Evolutionary conservation across 2,797 vertebrate genomes (phyloP), one percentile per base, ranked within the genome.

Genomic region (Cryptoprocta ferox): DNA sequence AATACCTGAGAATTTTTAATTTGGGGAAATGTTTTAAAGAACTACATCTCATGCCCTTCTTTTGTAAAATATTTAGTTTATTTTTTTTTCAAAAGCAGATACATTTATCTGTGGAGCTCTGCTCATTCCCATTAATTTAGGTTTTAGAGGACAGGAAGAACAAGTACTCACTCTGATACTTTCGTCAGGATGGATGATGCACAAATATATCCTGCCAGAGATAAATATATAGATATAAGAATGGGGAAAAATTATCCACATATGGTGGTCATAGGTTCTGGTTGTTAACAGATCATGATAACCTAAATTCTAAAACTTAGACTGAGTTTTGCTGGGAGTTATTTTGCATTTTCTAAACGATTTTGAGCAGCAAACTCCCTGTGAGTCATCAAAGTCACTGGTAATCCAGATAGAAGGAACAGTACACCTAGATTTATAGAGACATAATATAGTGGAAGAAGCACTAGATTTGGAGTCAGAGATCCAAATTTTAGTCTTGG

Each of bases 191-290:
- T 91, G 96, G 98, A 98, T 93, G 98, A 97, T 96, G 98, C 98
- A 97, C 98, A 98, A 35, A 98, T 97, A 98, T 98, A 98, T 68
- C 98, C 99, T 99, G 98, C 95, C 94, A 96, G 91, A 98, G 30
- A 91, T 94, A 93, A 97, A 97, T 73, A 35, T 90, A 92, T 24
- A 18, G 37, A 73, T 8, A 26, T 91, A 85, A 96, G 32, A 93
- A 66, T n/a, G 4, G 73, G 42, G 19, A 73, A 39, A 75, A 18
- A 56, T 19, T 63, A 75, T 11, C n/a, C 13, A 71, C 63, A 80
- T 56, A 90, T 19, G 18, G 84, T 81, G n/a, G 11, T 37, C 61
- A 73, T 5, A 10, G 42, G 21, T 61, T 86, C 18, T 95, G 42
- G 32, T 88, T 92, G 56, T 56, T 94, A 97, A 80, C 2, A 21